A percentile compares a stretch with the other conserved stretches of the same genome.
Evolutionary conservation across 2,888 invertebrate species (phyloP).

Genomic region (Drosophila parthenogenetica): DNA sequence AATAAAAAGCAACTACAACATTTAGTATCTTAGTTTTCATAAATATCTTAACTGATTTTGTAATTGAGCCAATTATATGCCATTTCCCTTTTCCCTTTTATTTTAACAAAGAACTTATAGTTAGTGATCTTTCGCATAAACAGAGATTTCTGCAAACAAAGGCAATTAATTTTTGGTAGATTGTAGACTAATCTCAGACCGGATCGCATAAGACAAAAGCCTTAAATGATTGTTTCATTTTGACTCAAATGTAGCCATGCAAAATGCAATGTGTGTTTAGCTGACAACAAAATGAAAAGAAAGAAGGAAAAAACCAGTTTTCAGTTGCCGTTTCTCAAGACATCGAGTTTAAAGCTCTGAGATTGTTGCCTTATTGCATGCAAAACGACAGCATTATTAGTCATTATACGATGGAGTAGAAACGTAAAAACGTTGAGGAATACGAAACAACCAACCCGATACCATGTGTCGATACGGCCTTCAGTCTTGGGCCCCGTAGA

Average conservation of each 20-base stretch:
- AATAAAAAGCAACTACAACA: no score
- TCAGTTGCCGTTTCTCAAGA: conserved; percentile 47
- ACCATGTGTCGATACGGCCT: conserved; percentile 43
- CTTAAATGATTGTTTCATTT: conserved; percentile 49
- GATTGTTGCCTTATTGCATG: conserved; percentile 51
- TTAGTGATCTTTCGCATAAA: neutral
- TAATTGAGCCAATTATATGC: neutral
- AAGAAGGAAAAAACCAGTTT: conserved; percentile 43
- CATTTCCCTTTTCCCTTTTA: neutral
- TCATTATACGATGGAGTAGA: conserved; percentile 41
- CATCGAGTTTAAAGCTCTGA: conserved; percentile 14
- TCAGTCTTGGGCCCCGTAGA: conserved; percentile 46
- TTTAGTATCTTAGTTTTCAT: neutral
- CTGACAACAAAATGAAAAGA: neutral
- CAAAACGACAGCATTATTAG: conserved; percentile 60
- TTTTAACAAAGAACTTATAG: neutral
- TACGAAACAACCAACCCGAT: neutral
- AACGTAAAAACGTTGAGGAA: conserved; percentile 12
- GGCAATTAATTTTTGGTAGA: conserved; percentile 28
- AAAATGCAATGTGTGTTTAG: conserved; percentile 22
- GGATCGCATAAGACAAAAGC: conserved; percentile 25
- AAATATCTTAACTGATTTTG: neutral
- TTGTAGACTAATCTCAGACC: conserved; percentile 26
- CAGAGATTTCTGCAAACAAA: conserved; percentile 13
- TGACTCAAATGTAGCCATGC: conserved; percentile 16